Conservation (phyloP, 2,797 vertebrate genomes). For the Synanceia verrucosa region DNA sequence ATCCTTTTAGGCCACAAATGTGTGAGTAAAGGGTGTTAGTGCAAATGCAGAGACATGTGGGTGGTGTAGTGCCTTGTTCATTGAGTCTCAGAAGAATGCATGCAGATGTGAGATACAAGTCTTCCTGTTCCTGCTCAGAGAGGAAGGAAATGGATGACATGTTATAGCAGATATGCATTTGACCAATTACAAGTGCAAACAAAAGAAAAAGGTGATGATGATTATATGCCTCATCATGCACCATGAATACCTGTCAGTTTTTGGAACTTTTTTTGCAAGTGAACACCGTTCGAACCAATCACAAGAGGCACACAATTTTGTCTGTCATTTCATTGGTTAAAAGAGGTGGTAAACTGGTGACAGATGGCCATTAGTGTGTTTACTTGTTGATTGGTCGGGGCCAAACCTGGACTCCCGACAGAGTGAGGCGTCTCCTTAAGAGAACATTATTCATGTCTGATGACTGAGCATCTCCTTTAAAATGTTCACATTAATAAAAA, state of each 20-base stretch:
- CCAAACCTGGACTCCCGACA: too few species aligned
- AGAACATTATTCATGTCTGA: too few species aligned
- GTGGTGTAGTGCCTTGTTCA: constrained; percentile 35
- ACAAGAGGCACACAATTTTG: too few species aligned
- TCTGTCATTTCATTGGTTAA: too few species aligned
- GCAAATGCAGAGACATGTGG: constrained; percentile 22
- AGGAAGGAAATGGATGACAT: background rate
- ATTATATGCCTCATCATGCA: background rate
- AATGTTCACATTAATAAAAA: too few species aligned
- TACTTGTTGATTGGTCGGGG: too few species aligned
- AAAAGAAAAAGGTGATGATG: background rate
- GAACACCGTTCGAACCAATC: too few species aligned
- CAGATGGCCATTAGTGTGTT: too few species aligned
- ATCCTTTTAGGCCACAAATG: constrained; percentile 58
- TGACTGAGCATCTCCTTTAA: too few species aligned
- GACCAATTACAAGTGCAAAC: background rate
- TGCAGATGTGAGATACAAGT: constrained; percentile 22
- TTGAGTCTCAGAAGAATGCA: constrained; percentile 23
- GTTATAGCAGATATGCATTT: background rate
- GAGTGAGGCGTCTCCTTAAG: too few species aligned
- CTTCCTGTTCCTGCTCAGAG: background rate
- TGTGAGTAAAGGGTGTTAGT: constrained; percentile 64
- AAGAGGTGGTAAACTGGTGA: too few species aligned
- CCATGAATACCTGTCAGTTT: background rate
- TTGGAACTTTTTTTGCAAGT: background rate